A percentile compares a stretch with the other conserved stretches of the same genome.
These are phyloP conservation scores for Australoheros scitulus DNA, from an alignment of 2,113 vertebrate species.

Conservation along the genomic window DNA sequence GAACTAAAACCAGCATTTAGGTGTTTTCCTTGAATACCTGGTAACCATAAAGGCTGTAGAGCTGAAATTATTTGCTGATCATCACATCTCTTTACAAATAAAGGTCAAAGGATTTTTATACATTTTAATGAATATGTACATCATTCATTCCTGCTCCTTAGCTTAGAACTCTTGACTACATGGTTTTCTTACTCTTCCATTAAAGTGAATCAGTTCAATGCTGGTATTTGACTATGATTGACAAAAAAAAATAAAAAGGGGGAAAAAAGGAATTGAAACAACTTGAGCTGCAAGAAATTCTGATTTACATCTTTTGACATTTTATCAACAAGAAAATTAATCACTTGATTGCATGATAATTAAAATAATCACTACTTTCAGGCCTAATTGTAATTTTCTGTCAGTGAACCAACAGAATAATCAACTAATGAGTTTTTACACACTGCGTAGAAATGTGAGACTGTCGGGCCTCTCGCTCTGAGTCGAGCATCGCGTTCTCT, in stretches of 20 bases:
- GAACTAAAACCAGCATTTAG: neutral
- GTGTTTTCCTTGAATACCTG: neutral
- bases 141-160: no score
- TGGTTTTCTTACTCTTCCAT: no score
- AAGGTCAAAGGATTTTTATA: no score
- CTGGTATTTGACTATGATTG: neutral
- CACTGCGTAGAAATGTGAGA: neutral
- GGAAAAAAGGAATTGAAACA: no score
- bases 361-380: slow-evolving; percentile 4
- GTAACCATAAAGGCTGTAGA: no score
- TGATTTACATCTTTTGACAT: slow-evolving; percentile 2
- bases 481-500: slow-evolving; percentile 9
- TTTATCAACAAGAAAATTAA: slow-evolving; percentile 9
- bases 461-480: neutral
- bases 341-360: slow-evolving; percentile 5
- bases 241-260: neutral
- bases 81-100: no score
- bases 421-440: neutral
- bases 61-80: no score
- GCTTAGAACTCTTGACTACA: no score
- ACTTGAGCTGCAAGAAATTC: neutral
- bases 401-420: neutral
- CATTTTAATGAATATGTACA: no score
- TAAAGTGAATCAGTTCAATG: neutral
- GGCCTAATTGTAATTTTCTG: neutral